A percentile compares a stretch with the other conserved stretches of the same genome.
These are phyloP conservation scores for Embidobia sp. DNA, from an alignment of 2,888 invertebrate genomes.

Conservation along the genomic window DNA sequence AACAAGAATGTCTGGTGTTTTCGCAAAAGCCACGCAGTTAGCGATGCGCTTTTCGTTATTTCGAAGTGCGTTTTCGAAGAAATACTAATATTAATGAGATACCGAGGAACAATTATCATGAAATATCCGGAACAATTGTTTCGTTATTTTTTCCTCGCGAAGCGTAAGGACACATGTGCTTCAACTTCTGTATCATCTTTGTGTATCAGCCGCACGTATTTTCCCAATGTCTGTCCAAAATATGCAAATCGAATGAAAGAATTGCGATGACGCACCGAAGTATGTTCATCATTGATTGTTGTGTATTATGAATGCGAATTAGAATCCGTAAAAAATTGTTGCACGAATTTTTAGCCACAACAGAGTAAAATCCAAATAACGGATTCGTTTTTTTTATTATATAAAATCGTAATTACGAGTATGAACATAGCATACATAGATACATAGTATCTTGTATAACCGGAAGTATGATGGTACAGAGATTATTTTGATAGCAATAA, in stretches of 20 bases:
- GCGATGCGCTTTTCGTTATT: too few species aligned
- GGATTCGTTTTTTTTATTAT: constrained; percentile 21
- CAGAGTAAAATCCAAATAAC: background rate
- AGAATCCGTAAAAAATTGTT: constrained; percentile 27
- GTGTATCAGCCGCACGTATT: constrained; percentile 16
- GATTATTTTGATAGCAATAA: too few species aligned
- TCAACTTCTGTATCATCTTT: constrained; percentile 13
- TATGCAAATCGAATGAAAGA: constrained; percentile 34
- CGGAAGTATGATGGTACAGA: too few species aligned
- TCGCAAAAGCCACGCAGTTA: too few species aligned
- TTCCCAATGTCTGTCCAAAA: constrained; percentile 42
- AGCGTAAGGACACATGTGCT: constrained; percentile 42
- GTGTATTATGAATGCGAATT: constrained; percentile 42
- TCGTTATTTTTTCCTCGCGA: background rate
- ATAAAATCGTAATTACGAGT: background rate
- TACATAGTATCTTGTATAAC: too few species aligned
- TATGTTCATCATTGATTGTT: constrained; percentile 46
- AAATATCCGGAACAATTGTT: constrained; percentile 8
- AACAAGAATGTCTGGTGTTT: too few species aligned
- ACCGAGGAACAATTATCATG: background rate
- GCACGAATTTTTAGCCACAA: constrained; percentile 18
- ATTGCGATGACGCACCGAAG: constrained; percentile 40
- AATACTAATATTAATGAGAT: background rate
- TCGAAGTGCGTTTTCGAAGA: background rate
- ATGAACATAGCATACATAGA: too few species aligned